A percentile compares a stretch with the other conserved stretches of the same genome.
These are phyloP conservation scores for Dioctria rufipes DNA, from an alignment of 2,888 invertebrate species.

Conservation along the genomic window DNA sequence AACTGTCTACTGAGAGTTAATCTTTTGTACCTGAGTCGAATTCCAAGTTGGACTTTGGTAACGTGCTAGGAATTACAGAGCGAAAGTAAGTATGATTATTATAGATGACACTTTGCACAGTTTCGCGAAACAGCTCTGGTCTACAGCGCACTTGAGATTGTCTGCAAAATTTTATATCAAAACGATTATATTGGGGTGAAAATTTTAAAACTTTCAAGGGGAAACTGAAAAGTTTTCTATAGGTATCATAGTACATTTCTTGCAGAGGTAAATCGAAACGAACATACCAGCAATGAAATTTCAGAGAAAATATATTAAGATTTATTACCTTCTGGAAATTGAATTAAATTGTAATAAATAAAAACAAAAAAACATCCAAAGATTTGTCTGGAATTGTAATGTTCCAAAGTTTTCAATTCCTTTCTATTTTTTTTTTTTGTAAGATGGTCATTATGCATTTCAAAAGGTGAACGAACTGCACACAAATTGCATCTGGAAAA, in stretches of 20 bases:
- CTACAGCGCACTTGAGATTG: slow-evolving; percentile 9
- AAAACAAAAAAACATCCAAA: no score
- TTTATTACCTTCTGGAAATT: no score
- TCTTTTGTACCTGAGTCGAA: slow-evolving; percentile 35
- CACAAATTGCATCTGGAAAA: neutral
- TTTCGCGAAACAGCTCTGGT: neutral
- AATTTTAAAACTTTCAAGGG: neutral
- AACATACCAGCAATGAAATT: no score
- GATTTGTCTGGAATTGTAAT: no score
- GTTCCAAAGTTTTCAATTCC: no score
- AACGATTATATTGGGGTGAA: neutral
- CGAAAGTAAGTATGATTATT: neutral
- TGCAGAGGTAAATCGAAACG: no score
- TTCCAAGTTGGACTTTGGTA: slow-evolving; percentile 4
- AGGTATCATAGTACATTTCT: neutral
- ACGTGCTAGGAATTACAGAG: slow-evolving; percentile 15
- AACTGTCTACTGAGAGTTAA: slow-evolving; percentile 42
- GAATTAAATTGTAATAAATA: no score
- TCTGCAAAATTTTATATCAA: slow-evolving; percentile 16
- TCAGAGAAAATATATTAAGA: no score
- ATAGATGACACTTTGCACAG: slow-evolving; percentile 15
- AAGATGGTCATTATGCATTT: no score
- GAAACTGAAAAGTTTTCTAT: slow-evolving; percentile 17
- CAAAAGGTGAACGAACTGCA: no score
- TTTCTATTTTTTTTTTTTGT: no score